Evolutionary conservation across 2,797 vertebrate species (phyloP), one percentile per base, ranked within the genome.

Genomic region (Darevskia mixta): DNA sequence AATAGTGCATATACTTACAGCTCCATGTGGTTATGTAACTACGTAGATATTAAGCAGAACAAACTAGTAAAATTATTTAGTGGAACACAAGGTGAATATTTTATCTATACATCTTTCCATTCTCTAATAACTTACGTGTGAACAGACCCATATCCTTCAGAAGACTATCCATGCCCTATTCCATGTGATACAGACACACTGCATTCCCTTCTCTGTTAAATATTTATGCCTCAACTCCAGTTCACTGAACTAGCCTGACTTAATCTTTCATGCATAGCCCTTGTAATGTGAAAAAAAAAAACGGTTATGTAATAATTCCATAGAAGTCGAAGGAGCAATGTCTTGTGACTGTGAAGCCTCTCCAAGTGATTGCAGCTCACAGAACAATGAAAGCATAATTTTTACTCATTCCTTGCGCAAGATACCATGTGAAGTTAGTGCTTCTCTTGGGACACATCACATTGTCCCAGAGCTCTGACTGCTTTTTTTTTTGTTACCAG

Each of bases 231-330:
- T 80, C 89, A 23, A 85, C 90, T 88, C 43, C 86, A 90, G n/a
- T 87, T 85, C 84, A 67, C 73, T 91, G 85, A 91, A 84, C 88
- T 94, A 92, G 89, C 71, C 92, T 88, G 87, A 89, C 58, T 91
- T 92, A 88, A 92, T 78, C 75, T 93, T 91, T 78, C 83, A 92
- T 82, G 55, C 49, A 88, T 29, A 86, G 72, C 71, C 84, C 77
- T 90, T 85, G 79, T 88, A 90, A 91, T 72, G 27, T 71, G 73
- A 87, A 93, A 92, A 55, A 3, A 3, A 41, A 32, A 67, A 73
- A 90, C 75, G 79, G 80, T 92, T 75, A 45, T 0, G 17, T 6
- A 86, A 87, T 64, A 87, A 67, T 29, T 58, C 49, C 1, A 1
- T 23, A 18, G 7, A 66, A 82, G 82, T 78, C 82, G 89, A 89